phyloP scores from a whole-genome alignment of 2,888 invertebrate genomes.

The Conops quadrifasciatus region DNA sequence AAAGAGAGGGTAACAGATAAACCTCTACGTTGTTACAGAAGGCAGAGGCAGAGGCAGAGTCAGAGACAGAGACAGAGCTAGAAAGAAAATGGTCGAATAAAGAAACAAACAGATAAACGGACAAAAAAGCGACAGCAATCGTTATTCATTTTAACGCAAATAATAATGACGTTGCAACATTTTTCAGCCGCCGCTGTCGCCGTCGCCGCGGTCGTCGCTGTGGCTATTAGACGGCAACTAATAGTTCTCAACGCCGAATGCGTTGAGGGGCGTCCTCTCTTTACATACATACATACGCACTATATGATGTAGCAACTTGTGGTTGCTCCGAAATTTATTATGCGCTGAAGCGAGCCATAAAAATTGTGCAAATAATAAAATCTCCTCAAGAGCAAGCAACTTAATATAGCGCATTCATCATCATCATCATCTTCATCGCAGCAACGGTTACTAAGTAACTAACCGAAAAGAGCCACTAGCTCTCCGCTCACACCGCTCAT shows the following conservation, averaged over 20 bases:
- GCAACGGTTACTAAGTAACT: neutral
- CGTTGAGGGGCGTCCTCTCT: neutral
- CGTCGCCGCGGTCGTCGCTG: neutral
- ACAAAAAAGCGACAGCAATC: constrained; percentile 21
- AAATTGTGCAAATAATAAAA: constrained; percentile 11
- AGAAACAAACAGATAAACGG: constrained; percentile 3
- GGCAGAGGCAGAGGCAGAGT: too few relatives aligned
- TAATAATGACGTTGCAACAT: constrained; percentile 34
- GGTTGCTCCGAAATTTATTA: constrained; percentile 3
- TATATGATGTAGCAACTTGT: neutral
- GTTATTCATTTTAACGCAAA: constrained; percentile 33
- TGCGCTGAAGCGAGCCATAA: neutral
- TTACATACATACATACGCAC: neutral
- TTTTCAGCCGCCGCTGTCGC: constrained; percentile 6
- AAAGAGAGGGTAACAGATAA: too few relatives aligned
- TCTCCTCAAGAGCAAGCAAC: constrained; percentile 1
- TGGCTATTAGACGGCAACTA: constrained; percentile 7
- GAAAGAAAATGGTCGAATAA: neutral
- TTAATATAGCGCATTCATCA: neutral
- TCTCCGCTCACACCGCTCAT: neutral
- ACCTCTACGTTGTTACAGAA: too few relatives aligned
- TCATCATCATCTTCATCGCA: neutral
- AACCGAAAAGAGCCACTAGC: neutral
- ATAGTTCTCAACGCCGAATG: constrained; percentile 15
- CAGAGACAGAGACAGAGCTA: neutral